phyloP scores from a whole-genome alignment of 2,797 vertebrate species.

The Tauraco hartlaubi region DNA sequence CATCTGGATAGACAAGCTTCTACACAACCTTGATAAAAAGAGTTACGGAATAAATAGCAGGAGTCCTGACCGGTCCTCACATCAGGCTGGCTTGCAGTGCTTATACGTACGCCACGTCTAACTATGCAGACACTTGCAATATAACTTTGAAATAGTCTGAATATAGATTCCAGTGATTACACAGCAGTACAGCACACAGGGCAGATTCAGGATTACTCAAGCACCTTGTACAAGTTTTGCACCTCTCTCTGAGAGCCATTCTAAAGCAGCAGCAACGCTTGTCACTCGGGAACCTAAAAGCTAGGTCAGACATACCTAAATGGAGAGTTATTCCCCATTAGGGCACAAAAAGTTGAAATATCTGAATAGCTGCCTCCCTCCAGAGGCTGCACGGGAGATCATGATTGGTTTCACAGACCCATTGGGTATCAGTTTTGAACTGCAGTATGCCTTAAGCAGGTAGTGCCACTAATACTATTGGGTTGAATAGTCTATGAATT shows the following conservation, averaged over 20 bases:
- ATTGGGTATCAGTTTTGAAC: background rate
- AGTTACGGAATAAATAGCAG: background rate
- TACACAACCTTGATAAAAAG: background rate
- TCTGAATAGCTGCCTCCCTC: conserved; percentile 20
- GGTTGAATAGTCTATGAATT: background rate
- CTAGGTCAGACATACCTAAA: background rate
- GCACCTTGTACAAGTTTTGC: background rate
- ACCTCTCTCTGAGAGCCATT: background rate
- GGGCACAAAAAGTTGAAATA: background rate
- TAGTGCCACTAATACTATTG: background rate
- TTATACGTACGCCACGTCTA: background rate
- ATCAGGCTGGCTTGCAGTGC: background rate
- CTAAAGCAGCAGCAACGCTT: background rate
- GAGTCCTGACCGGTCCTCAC: background rate
- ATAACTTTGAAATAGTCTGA: background rate
- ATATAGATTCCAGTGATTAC: background rate
- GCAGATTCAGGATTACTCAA: background rate
- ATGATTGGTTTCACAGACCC: background rate
- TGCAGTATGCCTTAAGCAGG: background rate
- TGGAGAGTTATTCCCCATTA: rapidly evolving
- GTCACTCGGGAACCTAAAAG: background rate
- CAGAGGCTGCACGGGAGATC: background rate
- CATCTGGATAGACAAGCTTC: background rate
- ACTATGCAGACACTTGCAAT: background rate
- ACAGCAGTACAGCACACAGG: background rate